Percentiles rank a stretch among this genome's conserved stretches.
These are phyloP conservation scores for Fregata magnificens DNA, from an alignment of 2,113 vertebrate genomes.

Conservation along the genomic window DNA sequence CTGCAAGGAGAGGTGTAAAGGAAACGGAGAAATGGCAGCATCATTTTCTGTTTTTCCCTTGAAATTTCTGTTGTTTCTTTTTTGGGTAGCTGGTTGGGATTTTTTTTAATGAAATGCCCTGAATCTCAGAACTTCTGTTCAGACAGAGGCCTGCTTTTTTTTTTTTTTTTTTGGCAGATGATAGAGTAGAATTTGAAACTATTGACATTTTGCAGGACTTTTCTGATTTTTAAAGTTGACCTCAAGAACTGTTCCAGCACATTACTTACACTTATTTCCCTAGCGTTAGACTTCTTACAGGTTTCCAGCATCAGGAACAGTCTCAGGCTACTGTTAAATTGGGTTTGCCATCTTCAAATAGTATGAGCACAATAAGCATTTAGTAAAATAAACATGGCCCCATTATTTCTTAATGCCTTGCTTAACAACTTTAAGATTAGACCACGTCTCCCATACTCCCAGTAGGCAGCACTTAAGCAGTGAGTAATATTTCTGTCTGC, in stretches of 20 bases:
- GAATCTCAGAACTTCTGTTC: background rate
- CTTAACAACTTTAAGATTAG: slow-evolving; percentile 77
- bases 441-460: slow-evolving; percentile 54
- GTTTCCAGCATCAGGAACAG: slow-evolving; percentile 3
- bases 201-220: background rate
- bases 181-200: background rate
- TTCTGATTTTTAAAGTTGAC: background rate
- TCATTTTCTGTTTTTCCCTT: background rate
- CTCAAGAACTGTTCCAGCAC: background rate
- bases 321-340: slow-evolving; percentile 40
- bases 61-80: background rate
- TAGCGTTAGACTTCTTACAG: background rate
- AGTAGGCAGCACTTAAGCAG: slow-evolving; percentile 71
- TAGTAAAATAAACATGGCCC: slow-evolving; percentile 75
- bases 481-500: slow-evolving; percentile 77
- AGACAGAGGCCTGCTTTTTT: background rate
- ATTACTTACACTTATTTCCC: background rate
- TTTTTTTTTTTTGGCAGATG: too few species aligned
- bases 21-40: background rate
- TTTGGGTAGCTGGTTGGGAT: background rate
- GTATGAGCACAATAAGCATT: slow-evolving; percentile 42
- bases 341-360: slow-evolving; percentile 61
- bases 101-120: background rate
- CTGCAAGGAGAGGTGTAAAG: background rate
- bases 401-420: slow-evolving; percentile 76